Percentiles rank a stretch among this genome's conserved stretches.
Evolutionary conservation across 1,140 invertebrate species (phyloP).

Genomic region (Lepidurus apus): DNA sequence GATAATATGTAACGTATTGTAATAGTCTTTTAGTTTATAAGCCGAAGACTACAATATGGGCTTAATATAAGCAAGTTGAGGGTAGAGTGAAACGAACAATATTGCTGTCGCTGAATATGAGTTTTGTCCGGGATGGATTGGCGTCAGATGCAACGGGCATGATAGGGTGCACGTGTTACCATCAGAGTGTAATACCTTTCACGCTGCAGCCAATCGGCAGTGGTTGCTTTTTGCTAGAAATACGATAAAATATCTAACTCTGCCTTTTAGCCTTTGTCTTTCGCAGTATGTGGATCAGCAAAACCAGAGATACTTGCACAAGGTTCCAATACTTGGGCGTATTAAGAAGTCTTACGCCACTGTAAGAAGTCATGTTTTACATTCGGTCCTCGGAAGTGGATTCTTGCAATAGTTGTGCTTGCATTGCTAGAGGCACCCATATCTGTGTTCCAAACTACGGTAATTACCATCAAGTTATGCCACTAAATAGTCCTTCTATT

Average conservation of each 20-base stretch:
- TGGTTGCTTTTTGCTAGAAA: not conserved
- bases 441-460: not conserved
- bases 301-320: not conserved
- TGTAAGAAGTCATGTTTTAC: not conserved
- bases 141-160: not conserved
- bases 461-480: not conserved
- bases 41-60: not conserved
- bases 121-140: not conserved
- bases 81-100: not conserved
- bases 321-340: not conserved
- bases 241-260: not conserved
- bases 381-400: not conserved
- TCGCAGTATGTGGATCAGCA: not conserved
- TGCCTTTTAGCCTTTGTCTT: not conserved
- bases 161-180: conserved; percentile 19
- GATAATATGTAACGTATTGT: too few species aligned
- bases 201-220: not conserved
- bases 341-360: not conserved
- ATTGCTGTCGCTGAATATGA: conserved; percentile 19
- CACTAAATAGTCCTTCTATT: not conserved
- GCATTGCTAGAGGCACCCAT: not conserved
- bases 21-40: too few species aligned
- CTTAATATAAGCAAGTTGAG: not conserved
- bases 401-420: conserved; percentile 4
- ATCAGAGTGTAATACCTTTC: not conserved